Conservation (phyloP, 1,140 invertebrate genomes). For the Drosophila ercepeae region DNA sequence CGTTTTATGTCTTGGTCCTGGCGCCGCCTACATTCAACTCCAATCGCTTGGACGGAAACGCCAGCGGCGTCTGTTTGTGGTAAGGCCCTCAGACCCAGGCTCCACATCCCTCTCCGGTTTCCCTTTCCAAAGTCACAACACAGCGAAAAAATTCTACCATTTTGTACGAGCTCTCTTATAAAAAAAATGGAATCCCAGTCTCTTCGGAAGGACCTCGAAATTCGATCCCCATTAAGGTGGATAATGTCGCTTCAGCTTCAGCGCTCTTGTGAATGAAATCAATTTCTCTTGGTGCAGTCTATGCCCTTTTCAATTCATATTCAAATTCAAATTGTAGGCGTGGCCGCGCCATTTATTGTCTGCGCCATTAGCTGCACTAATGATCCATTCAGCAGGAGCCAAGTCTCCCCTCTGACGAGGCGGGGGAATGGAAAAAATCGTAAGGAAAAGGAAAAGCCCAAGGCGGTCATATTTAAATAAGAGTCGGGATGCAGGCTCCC, state of each 20-base stretch:
- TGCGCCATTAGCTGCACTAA: conserved; percentile 80
- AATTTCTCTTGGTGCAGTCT: conserved; percentile 1
- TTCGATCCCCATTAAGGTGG: too few species aligned
- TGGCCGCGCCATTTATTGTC: conserved; percentile 72
- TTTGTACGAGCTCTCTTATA: too few species aligned
- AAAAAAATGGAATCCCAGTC: too few species aligned
- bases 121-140: neutral
- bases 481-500: conserved; percentile 33
- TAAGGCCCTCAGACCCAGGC: conserved; percentile 21
- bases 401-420: conserved; percentile 37
- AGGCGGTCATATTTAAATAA: conserved; percentile 59
- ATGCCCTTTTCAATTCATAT: conserved; percentile 65
- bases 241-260: too few species aligned
- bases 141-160: conserved; percentile 3
- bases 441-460: conserved; percentile 8
- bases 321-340: conserved; percentile 73
- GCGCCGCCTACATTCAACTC: conserved; percentile 63
- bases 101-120: neutral
- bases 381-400: conserved; percentile 70
- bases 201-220: too few species aligned
- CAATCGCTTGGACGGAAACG: conserved; percentile 61
- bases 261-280: too few species aligned
- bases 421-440: conserved; percentile 1
- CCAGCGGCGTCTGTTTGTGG: conserved; percentile 54
- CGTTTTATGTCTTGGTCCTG: conserved; percentile 74